A percentile compares a stretch with the other conserved stretches of the same genome.
phyloP scores from a whole-genome alignment of 2,797 vertebrate species.

The Nannoperca obscura region DNA sequence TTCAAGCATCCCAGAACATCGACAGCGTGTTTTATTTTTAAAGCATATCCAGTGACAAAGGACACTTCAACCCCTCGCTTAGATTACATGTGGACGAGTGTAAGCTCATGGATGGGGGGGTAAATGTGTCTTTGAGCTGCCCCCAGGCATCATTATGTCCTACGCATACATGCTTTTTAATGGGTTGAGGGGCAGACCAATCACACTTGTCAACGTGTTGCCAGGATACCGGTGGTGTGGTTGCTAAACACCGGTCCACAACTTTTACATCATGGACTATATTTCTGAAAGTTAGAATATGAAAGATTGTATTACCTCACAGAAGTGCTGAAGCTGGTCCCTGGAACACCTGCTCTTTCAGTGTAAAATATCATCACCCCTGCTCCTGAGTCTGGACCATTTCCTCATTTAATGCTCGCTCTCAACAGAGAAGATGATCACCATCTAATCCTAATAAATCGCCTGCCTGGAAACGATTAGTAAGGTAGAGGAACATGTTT shows the following conservation, averaged over 20 bases:
- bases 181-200: conserved; percentile 88
- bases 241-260: conserved; percentile 90
- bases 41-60: conserved; percentile 90
- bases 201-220: conserved; percentile 85
- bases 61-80: conserved; percentile 89
- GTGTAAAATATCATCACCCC: conserved; percentile 83
- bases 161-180: conserved; percentile 82
- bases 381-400: conserved; percentile 50
- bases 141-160: conserved; percentile 89
- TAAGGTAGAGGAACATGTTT: conserved; percentile 21
- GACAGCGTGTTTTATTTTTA: conserved; percentile 92
- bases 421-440: conserved; percentile 49
- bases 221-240: conserved; percentile 85
- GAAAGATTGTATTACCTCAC: conserved; percentile 92
- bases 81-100: conserved; percentile 89
- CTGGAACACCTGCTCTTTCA: conserved; percentile 89
- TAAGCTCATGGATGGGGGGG: conserved; percentile 83
- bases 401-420: conserved; percentile 52
- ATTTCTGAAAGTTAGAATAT: conserved; percentile 95
- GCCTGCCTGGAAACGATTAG: conserved; percentile 24
- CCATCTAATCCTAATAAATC: conserved; percentile 47
- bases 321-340: conserved; percentile 90
- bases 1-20: conserved; percentile 81
- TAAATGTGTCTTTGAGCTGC: conserved; percentile 84
- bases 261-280: conserved; percentile 97